These are phyloP conservation scores for Trichogramma dendrolimi DNA, from an alignment of 2,888 invertebrate species.

Conservation along the genomic window DNA sequence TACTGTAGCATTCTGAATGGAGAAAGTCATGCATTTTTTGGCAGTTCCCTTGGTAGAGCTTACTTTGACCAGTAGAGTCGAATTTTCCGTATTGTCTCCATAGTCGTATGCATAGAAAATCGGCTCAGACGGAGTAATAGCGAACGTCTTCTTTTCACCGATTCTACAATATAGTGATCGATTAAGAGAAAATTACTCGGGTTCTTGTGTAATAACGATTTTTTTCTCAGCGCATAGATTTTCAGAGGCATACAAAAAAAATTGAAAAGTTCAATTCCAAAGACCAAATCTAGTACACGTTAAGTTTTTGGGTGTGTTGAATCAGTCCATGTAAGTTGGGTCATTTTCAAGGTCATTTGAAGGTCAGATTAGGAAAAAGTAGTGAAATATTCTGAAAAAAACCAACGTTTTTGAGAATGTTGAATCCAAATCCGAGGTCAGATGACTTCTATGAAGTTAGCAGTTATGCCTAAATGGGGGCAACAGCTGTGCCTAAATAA, in stretches of 20 bases:
- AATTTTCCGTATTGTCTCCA: constrained; percentile 48
- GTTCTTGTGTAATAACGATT: no score
- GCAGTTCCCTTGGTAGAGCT: constrained; percentile 56
- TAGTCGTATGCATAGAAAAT: constrained; percentile 62
- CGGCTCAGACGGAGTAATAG: constrained; percentile 58
- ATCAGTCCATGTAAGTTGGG: no score
- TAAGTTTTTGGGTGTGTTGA: constrained; percentile 7
- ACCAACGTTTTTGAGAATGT: no score
- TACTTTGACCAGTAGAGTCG: constrained; percentile 61
- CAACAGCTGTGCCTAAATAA: no score
- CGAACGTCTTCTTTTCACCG: constrained; percentile 32
- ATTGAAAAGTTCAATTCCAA: neutral
- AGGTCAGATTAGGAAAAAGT: no score
- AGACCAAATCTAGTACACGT: constrained; percentile 3
- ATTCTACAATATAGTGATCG: constrained; percentile 30
- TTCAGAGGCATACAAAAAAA: neutral
- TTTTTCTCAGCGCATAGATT: no score
- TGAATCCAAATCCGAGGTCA: no score
- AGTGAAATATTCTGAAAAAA: no score
- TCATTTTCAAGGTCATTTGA: no score
- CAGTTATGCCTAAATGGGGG: no score
- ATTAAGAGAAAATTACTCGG: no score
- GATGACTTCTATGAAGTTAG: no score
- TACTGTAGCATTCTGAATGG: constrained; percentile 72
- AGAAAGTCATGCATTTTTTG: constrained; percentile 71